phyloP scores from a whole-genome alignment of 1,140 invertebrate species.

The Mylabris phalerata region DNA sequence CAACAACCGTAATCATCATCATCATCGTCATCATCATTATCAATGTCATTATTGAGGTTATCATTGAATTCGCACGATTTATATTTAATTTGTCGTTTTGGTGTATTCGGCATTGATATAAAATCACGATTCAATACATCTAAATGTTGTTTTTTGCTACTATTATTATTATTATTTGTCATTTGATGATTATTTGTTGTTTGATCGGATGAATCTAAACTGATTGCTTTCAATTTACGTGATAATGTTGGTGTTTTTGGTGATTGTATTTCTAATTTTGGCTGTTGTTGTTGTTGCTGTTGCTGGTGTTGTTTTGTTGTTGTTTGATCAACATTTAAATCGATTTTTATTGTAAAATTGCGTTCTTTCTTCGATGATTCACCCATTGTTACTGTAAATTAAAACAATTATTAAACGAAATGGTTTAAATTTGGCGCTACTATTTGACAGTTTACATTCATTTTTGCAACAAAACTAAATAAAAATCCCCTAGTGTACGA shows the following conservation, averaged over 20 bases:
- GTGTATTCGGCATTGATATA: slow-evolving; percentile 41
- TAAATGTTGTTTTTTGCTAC: slow-evolving; percentile 5
- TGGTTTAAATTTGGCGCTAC: too few relatives aligned
- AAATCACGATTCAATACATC: slow-evolving; percentile 37
- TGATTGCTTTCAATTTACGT: slow-evolving; percentile 41
- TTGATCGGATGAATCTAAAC: slow-evolving; percentile 39
- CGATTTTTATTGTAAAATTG: slow-evolving; percentile 32
- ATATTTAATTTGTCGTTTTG: slow-evolving; percentile 37
- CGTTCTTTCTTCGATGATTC: slow-evolving; percentile 29
- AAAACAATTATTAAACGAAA: too few relatives aligned
- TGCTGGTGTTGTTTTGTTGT: not conserved
- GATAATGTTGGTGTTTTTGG: slow-evolving; percentile 41
- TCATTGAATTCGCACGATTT: slow-evolving; percentile 33
- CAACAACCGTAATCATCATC: not conserved
- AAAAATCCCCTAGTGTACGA: too few relatives aligned
- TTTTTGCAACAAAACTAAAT: too few relatives aligned
- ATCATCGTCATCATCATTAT: too few relatives aligned
- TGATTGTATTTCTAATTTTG: slow-evolving; percentile 38
- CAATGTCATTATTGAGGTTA: not conserved
- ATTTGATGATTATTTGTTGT: slow-evolving; percentile 10
- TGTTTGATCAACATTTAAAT: slow-evolving; percentile 24
- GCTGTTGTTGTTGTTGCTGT: slow-evolving; percentile 17
- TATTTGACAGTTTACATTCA: too few relatives aligned
- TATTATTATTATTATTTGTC: not conserved
- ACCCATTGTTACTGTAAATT: not conserved